phyloP scores from a whole-genome alignment of 1,140 invertebrate species.

The Polypedilum vanderplanki region DNA sequence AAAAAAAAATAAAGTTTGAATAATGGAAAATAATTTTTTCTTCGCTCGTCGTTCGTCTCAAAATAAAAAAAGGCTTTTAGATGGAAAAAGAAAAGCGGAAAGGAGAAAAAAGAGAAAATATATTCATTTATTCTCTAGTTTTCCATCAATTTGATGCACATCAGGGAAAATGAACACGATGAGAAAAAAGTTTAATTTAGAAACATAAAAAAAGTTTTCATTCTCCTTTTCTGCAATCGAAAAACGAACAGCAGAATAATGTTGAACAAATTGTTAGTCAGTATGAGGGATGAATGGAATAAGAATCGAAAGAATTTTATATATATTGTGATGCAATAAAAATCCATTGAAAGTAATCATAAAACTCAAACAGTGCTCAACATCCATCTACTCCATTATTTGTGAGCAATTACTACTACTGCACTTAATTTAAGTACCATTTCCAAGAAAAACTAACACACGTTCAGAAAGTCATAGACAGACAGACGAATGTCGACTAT shows the following conservation, averaged over 20 bases:
- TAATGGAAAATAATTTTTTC: slow-evolving; percentile 7
- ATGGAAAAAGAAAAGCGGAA: background rate
- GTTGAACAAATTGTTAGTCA: background rate
- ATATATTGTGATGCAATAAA: background rate
- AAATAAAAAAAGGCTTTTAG: background rate
- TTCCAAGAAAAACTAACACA: background rate
- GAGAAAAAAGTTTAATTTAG: background rate
- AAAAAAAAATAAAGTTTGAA: background rate
- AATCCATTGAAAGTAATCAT: slow-evolving; percentile 11
- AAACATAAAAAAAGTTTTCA: background rate
- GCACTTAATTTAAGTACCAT: slow-evolving; percentile 27
- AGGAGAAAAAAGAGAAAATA: no score
- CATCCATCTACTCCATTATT: slow-evolving; percentile 7
- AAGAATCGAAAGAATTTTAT: background rate
- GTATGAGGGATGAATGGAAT: no score
- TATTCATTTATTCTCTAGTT: background rate
- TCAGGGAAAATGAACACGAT: background rate
- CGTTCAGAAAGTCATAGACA: background rate
- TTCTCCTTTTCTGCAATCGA: background rate
- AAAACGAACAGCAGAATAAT: background rate
- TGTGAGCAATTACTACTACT: slow-evolving; percentile 16
- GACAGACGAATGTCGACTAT: no score
- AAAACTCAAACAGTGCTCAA: slow-evolving; percentile 17
- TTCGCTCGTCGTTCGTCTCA: background rate
- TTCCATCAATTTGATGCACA: background rate